Base-by-base conservation (phyloP, 1,140 invertebrate genomes). In the Diplogasteroides magnus region DNA sequence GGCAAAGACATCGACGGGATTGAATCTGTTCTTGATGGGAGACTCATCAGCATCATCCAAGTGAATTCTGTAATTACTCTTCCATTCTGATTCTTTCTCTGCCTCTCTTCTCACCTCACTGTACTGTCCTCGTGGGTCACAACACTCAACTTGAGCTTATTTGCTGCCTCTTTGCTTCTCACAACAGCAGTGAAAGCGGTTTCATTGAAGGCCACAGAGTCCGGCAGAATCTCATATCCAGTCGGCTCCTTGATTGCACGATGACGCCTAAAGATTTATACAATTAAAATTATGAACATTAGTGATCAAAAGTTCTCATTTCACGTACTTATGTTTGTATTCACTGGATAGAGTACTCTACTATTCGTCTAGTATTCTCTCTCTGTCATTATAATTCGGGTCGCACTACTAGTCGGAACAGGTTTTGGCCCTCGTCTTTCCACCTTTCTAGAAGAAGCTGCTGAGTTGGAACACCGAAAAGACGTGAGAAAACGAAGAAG, bases 151-250 rank as follows among this genome's bases (percentile, higher is more conserved):
- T 72, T 70, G 11, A 81, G 62, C 48, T 73, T 75, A 48, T 48
- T 48, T 6, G 6, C 37, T 48, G 76, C 78, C 58, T 73, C 72
- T 3, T 68, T 64, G 58, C 68, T 76, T 67, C 69, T 72, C 15
- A 81, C 32, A 1, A 68, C 55, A 13, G 76, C 79, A 28, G 76
- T 55, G 37, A 83, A 28, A 59, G 74, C 71, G 2, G 81, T 81
- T 2, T 83, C 80, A 58, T 82, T 83, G 29, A 73, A 29, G n/a
- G 75, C 70, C 2, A 82, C 68, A 6, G 75, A 74, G 32, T 69
- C 67, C 0, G 67, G 31, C 6, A 71, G 69, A 1, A 82, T 74
- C 68, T 67, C 66, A 73, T 81, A 82, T 26, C 68, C 70, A 67
- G 69, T 72, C 13, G 65, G 74, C 64, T 61, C 59, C 55, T 27